A percentile compares a stretch with the other conserved stretches of the same genome.
Conservation (phyloP, 2,797 vertebrate genomes). For the Sternarchorhynchus goeldii region DNA sequence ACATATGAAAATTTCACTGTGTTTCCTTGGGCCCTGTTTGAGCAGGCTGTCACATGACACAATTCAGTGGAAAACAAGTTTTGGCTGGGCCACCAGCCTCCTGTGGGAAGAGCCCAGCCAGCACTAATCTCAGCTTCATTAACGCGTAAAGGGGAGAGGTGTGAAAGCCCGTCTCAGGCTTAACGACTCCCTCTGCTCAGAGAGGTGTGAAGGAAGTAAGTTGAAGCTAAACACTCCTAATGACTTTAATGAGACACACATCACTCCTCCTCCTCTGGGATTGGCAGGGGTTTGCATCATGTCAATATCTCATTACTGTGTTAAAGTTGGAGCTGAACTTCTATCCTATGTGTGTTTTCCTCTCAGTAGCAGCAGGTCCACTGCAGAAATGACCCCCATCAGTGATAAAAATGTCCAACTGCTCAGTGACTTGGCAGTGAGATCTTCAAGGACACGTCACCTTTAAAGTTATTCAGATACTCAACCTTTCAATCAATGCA, state of each 20-base stretch:
- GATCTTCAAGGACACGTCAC: too few relatives aligned
- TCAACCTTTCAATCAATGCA: too few relatives aligned
- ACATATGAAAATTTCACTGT: neutral
- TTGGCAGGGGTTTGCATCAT: neutral
- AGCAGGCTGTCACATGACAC: neutral
- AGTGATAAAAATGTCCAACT: too few relatives aligned
- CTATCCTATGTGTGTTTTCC: neutral
- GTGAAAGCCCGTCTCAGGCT: neutral
- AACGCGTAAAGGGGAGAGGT: neutral
- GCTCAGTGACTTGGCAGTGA: too few relatives aligned
- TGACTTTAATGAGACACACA: neutral
- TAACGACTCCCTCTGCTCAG: conserved; percentile 22
- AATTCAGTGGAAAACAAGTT: too few relatives aligned
- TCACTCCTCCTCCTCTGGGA: neutral
- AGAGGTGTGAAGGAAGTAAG: conserved; percentile 18
- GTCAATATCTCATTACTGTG: neutral
- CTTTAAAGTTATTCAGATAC: too few relatives aligned
- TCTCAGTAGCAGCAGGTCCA: too few relatives aligned
- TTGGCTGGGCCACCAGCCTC: neutral
- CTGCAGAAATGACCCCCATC: too few relatives aligned
- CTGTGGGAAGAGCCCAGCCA: neutral
- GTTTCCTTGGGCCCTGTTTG: neutral
- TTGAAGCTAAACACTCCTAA: neutral
- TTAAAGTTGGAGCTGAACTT: neutral
- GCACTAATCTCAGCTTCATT: neutral